Conservation (phyloP, 2,888 invertebrate genomes). For the Heteropelma amictum region DNA sequence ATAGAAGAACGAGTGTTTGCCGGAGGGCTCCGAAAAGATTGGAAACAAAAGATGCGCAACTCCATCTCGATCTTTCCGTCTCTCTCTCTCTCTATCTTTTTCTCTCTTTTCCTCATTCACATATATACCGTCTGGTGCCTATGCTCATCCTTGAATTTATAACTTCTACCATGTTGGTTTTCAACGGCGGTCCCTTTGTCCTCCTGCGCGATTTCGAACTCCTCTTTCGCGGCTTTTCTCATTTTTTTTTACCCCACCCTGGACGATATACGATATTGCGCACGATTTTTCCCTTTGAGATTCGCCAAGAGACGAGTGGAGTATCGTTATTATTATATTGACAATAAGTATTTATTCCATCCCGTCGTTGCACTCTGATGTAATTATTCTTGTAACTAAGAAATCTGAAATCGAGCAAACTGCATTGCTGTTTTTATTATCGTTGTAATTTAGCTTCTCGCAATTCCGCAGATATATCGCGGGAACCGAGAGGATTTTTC, state of each 20-base stretch:
- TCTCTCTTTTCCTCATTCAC: neutral
- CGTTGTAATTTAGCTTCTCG: neutral
- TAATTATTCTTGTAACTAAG: no score
- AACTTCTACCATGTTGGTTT: conserved; percentile 39
- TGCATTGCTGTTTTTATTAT: no score
- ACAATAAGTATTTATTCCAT: no score
- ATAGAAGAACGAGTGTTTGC: conserved; percentile 58
- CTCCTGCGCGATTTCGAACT: conserved; percentile 45
- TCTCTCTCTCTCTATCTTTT: conserved; percentile 7
- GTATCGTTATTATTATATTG: no score
- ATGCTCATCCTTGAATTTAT: conserved; percentile 52
- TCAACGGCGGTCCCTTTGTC: conserved; percentile 53
- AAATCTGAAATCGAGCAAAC: no score
- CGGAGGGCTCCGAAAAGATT: conserved; percentile 53
- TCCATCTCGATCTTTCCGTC: conserved; percentile 1
- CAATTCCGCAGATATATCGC: neutral
- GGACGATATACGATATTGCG: neutral
- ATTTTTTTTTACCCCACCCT: conserved; percentile 25
- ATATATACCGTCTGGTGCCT: conserved; percentile 56
- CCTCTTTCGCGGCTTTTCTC: conserved; percentile 45
- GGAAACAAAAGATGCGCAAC: conserved; percentile 61
- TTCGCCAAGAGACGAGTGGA: no score
- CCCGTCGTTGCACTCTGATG: no score
- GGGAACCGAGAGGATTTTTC: neutral
- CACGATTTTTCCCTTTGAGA: neutral